Base-by-base conservation (phyloP, 2,113 vertebrate species). In the Podarcis raffonei region DNA sequence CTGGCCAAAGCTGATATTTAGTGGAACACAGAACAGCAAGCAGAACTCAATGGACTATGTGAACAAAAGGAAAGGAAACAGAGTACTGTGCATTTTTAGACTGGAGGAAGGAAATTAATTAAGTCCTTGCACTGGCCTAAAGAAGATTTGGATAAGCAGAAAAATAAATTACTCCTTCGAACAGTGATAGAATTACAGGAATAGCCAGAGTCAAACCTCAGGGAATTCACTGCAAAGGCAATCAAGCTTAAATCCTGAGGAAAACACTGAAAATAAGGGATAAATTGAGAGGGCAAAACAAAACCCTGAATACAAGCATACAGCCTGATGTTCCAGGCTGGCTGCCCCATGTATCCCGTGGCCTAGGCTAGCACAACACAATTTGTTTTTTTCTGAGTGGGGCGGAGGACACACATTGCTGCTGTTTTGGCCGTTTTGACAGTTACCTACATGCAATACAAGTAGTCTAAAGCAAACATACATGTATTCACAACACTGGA, bases 161-260 rank as follows among this genome's bases (percentile, higher is more conserved):
- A 93, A 94, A 94, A 95, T 83, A 91, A 94, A 94, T 91, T 92
- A 89, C 35, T 94, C 85, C 72, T 93, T 92, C 18, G 86, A 84
- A 92, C 42, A 89, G 4, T 86, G 76, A 90, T 85, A 92, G 78
- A 93, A 87, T 32, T 57, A 87, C 91, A 91, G 71, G 75, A 94
- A 87, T 89, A 81, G 39, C 75, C 89, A 77, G 25, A 91, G 80
- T 12, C 84, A 89, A 91, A 89, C 88, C 32, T 89, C 78, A 68
- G 79, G 35, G 89, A 81, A 86, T 83, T 11, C 32, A 48, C 42
- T 91, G 78, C 42, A 78, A 90, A 68, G n/a, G 69, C 32, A 53
- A 90, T 32, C 81, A 90, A 86, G 71, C 9, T 53, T 89, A 86
- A 62, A 66, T 89, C 83, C 35, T 72, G 71, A 84, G 93, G 76